Evolutionary conservation across 2,888 invertebrate species (phyloP), one percentile per base, ranked within the genome.

Genomic region (Drosophila affinis): DNA sequence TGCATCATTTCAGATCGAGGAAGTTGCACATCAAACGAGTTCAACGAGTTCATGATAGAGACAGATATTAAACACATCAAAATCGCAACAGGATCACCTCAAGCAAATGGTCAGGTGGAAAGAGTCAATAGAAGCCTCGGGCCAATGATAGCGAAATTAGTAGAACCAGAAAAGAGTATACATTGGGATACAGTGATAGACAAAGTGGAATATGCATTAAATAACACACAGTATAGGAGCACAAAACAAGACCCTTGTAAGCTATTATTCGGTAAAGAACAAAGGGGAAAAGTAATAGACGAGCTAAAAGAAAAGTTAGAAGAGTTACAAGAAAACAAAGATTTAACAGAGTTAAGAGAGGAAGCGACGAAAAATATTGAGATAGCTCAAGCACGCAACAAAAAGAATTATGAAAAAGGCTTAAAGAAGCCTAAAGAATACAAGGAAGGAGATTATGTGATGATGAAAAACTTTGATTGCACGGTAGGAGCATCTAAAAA

Each of bases 391-490:
- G 21, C 21, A 21, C 21, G 21, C 2, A 21, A 3, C 21, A 21
- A 21, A 21, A 24, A 3, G 24, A 4, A 24, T 2, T 24, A 24
- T 24, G 24, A 24, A 4, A 24, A 24, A 6, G 4, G 4, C 24
- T 24, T 24, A 24, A 24, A 24, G 24, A 24, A 24, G 6, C 24
- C 24, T 24, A 21, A 24, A 4, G 44, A 39, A n/a, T 54, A 9
- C 12, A 54, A 27, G 14, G 21, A 17, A 39, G 51, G 18, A 5
- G 27, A 59, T 12, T 59, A 44, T 44, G 49, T 49, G 0, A 44
- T 59, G 51, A 44, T 51, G 9, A 51, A 51, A 27, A 52, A 60
- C 12, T 52, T 45, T n/a, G 29, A 60, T 10, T 51, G 59, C 10
- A 52, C 45, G 1, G n/a, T 18, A 17, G 53, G 53, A 7, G 34